Evolutionary conservation across 2,888 invertebrate genomes (phyloP).

Genomic region (Rhynchonema sp.): DNA sequence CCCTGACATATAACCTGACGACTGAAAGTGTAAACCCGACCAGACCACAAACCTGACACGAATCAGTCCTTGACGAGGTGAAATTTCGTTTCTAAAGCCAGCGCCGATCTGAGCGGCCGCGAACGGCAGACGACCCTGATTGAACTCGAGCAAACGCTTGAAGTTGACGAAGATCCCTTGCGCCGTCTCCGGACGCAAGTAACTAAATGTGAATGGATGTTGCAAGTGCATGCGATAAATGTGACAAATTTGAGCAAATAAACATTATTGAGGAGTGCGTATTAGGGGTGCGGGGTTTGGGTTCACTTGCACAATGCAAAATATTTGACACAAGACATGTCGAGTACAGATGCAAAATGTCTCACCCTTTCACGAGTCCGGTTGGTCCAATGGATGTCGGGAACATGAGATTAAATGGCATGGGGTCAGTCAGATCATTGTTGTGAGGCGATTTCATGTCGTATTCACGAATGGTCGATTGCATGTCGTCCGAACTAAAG

Average conservation of each 20-base stretch:
- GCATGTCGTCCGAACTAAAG: constrained; percentile 73
- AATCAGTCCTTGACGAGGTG: constrained; percentile 81
- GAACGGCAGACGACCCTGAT: constrained; percentile 83
- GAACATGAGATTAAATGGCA: constrained; percentile 98
- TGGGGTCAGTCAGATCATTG: constrained; percentile 77
- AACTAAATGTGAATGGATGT: constrained; percentile 41
- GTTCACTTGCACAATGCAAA: not conserved
- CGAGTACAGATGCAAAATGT: no score
- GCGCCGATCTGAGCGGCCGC: constrained; percentile 97
- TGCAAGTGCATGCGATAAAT: not conserved
- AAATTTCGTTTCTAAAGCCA: constrained; percentile 96
- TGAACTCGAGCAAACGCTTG: constrained; percentile 85
- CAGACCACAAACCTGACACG: constrained; percentile 44
- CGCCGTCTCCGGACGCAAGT: constrained; percentile 89
- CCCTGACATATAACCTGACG: not conserved
- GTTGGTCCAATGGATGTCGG: constrained; percentile 91
- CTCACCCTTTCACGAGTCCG: constrained; percentile 64
- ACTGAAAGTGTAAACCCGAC: not conserved
- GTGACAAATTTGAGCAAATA: not conserved
- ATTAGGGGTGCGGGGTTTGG: not conserved
- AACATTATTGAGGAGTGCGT: not conserved
- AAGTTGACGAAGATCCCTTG: constrained; percentile 99
- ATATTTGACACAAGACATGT: no score
- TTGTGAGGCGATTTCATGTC: constrained; percentile 83
- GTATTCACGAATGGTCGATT: constrained; percentile 57